phyloP scores from a whole-genome alignment of 2,888 invertebrate species.

The Fragum whitleyi region DNA sequence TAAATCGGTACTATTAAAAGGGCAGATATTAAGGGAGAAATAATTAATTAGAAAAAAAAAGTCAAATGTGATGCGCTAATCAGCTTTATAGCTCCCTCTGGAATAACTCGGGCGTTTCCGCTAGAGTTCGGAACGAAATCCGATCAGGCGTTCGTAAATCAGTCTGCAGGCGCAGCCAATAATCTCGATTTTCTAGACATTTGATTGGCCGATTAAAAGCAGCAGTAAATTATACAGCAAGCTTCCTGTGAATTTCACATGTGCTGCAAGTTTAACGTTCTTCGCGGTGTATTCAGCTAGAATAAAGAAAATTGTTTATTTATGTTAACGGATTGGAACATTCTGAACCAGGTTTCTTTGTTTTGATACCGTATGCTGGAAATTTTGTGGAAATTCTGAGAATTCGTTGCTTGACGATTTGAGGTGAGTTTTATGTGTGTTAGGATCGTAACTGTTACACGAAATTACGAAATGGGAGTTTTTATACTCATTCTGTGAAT shows the following conservation, averaged over 20 bases:
- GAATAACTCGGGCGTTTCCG: neutral
- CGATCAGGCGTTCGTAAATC: neutral
- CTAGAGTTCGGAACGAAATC: neutral
- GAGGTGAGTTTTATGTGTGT: neutral
- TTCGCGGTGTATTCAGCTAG: neutral
- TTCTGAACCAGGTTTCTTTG: conserved; percentile 1
- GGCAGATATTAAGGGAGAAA: neutral
- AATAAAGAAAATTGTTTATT: conserved; percentile 15
- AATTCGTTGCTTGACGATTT: neutral
- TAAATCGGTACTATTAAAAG: too few species aligned
- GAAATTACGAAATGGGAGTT: neutral
- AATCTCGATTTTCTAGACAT: neutral
- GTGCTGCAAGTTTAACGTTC: neutral
- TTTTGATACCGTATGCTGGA: neutral
- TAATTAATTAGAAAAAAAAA: conserved; percentile 1
- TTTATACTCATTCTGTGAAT: neutral
- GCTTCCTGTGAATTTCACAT: conserved; percentile 11
- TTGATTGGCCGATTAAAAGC: conserved; percentile 20
- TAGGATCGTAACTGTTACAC: neutral
- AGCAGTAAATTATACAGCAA: conserved; percentile 3
- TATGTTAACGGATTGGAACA: neutral
- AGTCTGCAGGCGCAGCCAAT: conserved; percentile 9
- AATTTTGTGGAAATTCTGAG: neutral
- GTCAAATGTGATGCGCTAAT: neutral
- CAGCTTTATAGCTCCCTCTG: neutral